These are phyloP conservation scores for Sturmia bella DNA, from an alignment of 2,888 invertebrate genomes.

Conservation along the genomic window DNA sequence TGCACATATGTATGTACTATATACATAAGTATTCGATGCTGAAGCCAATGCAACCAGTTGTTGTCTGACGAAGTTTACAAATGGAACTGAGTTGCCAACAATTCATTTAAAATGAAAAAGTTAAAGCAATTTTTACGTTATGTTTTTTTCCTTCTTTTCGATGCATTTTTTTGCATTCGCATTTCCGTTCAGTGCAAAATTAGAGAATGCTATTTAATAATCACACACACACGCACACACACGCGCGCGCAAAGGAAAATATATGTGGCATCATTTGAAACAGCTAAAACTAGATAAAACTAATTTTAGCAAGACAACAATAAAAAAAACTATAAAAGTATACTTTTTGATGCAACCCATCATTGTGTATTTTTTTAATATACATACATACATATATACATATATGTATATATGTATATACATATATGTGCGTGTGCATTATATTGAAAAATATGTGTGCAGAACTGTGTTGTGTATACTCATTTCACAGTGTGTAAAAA, in stretches of 20 bases:
- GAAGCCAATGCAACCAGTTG: constrained; percentile 31
- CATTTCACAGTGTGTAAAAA: no score
- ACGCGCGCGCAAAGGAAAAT: not conserved
- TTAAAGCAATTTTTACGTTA: constrained; percentile 1
- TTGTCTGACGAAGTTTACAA: constrained; percentile 6
- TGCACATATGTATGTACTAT: not conserved
- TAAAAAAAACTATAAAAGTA: constrained; percentile 30
- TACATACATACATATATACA: not conserved
- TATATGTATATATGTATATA: not conserved
- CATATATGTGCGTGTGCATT: not conserved
- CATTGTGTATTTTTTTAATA: not conserved
- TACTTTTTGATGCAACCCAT: constrained; percentile 5
- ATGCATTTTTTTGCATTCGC: not conserved
- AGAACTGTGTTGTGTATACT: no score
- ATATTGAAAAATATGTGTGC: not conserved
- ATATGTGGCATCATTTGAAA: constrained; percentile 21
- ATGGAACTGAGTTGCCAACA: constrained; percentile 12
- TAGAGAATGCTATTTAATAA: not conserved
- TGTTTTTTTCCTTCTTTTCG: no score
- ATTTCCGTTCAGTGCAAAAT: not conserved
- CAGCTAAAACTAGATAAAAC: constrained; percentile 26
- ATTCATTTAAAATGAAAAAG: not conserved
- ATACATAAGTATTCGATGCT: constrained; percentile 19
- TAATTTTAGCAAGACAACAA: constrained; percentile 29
- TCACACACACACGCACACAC: not conserved